Percentiles rank a stretch among this genome's conserved stretches.
phyloP scores from a whole-genome alignment of 2,888 invertebrate species.

The Thelaira solivaga region DNA sequence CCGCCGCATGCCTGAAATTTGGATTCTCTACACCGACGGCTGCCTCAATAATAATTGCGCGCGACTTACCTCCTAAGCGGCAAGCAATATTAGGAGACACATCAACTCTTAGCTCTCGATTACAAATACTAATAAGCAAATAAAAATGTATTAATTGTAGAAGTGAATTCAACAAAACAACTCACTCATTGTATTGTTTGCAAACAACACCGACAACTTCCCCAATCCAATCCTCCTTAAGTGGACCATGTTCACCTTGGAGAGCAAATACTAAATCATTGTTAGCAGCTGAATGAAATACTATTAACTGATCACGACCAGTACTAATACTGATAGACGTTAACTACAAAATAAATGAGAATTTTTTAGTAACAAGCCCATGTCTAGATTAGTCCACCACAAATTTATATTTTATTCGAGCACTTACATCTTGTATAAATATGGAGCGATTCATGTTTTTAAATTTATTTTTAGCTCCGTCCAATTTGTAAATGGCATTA shows the following conservation, averaged over 20 bases:
- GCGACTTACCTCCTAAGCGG: slow-evolving; percentile 89
- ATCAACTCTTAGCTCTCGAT: slow-evolving; percentile 84
- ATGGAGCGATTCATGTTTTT: slow-evolving; percentile 92
- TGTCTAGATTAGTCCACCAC: too few species aligned
- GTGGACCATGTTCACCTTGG: slow-evolving; percentile 73
- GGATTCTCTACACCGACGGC: slow-evolving; percentile 73
- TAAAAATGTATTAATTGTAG: neutral
- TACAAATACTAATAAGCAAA: slow-evolving; percentile 80
- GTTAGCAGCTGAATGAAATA: slow-evolving; percentile 90
- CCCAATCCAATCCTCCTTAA: slow-evolving; percentile 87
- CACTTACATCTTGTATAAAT: slow-evolving; percentile 83
- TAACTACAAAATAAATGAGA: slow-evolving; percentile 78
- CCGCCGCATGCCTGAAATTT: slow-evolving; percentile 73
- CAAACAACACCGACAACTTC: slow-evolving; percentile 90
- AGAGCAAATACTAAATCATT: slow-evolving; percentile 94
- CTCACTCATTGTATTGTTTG: slow-evolving; percentile 87
- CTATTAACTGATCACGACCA: slow-evolving; percentile 90
- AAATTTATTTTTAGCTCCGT: slow-evolving; percentile 85
- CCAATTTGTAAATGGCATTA: slow-evolving; percentile 90
- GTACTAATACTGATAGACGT: slow-evolving; percentile 92
- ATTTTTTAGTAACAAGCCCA: neutral
- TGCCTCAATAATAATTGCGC: slow-evolving; percentile 74
- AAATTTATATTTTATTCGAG: neutral
- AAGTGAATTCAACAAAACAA: slow-evolving; percentile 63
- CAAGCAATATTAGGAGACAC: slow-evolving; percentile 87